Evolutionary conservation across 2,888 invertebrate species (phyloP).

Genomic region (Phalera bucephala): DNA sequence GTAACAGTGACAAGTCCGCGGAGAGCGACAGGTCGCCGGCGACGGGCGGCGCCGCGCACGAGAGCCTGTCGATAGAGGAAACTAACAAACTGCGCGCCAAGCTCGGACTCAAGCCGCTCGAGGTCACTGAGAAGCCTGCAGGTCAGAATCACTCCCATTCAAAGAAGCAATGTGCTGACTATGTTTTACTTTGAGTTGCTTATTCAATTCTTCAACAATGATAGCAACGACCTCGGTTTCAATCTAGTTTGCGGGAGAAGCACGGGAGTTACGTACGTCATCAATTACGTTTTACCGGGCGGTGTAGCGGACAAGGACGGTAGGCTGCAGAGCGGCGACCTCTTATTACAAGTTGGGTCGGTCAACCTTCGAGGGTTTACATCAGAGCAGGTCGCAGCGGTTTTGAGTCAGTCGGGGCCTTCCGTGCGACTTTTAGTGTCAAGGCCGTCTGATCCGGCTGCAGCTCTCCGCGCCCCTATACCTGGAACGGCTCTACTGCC

Average conservation of each 20-base stretch:
- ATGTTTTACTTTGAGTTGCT: too few species aligned
- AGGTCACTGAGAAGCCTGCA: constrained; percentile 80
- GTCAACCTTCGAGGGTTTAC: constrained; percentile 98
- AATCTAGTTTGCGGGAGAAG: constrained; percentile 98
- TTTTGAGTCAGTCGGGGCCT: constrained; percentile 89
- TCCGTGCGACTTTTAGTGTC: constrained; percentile 96
- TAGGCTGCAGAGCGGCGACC: constrained; percentile 97
- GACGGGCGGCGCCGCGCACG: constrained; percentile 66
- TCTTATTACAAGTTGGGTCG: constrained; percentile 97
- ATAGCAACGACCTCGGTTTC: constrained; percentile 98
- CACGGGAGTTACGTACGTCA: constrained; percentile 99
- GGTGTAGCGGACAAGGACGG: constrained; percentile 98
- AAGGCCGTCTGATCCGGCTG: constrained; percentile 94
- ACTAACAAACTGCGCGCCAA: constrained; percentile 96
- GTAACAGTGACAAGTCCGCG: neutral
- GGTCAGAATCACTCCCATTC: too few species aligned
- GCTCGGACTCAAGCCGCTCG: constrained; percentile 96
- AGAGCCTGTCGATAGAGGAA: constrained; percentile 89
- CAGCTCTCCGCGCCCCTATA: constrained; percentile 88
- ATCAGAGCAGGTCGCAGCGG: constrained; percentile 93
- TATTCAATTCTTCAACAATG: too few species aligned
- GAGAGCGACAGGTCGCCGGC: constrained; percentile 43
- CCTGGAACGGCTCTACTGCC: constrained; percentile 96
- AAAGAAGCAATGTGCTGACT: too few species aligned
- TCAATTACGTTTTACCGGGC: constrained; percentile 98